phyloP scores from a whole-genome alignment of 2,113 vertebrate species.

The Chionodraco myersi region DNA sequence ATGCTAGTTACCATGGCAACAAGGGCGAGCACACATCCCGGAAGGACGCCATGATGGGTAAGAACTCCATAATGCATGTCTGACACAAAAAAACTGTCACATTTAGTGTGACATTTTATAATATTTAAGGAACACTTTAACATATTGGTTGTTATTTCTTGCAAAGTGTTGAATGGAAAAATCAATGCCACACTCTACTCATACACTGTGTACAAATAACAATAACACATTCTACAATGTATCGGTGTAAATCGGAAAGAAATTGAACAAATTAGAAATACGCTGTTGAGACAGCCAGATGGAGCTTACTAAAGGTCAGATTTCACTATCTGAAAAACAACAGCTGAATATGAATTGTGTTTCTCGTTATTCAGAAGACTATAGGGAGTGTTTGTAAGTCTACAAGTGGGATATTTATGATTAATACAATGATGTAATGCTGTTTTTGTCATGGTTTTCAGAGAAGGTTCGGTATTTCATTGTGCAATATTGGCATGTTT shows the following conservation, averaged over 20 bases:
- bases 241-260: neutral
- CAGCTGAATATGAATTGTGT: neutral
- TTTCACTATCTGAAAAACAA: neutral
- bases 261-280: too few species aligned
- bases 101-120: neutral
- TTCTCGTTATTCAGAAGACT: neutral
- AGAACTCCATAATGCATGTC: slow-evolving; percentile 25
- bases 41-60: slow-evolving; percentile 96
- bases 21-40: slow-evolving; percentile 97
- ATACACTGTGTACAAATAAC: neutral
- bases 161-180: neutral
- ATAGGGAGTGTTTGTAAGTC: neutral
- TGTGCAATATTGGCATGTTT: neutral
- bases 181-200: neutral
- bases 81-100: slow-evolving; percentile 5
- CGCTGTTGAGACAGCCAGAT: too few species aligned
- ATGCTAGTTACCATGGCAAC: slow-evolving; percentile 91
- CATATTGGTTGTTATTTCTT: neutral
- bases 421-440: neutral
- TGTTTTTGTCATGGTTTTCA: too few species aligned
- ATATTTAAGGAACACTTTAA: neutral
- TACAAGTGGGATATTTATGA: too few species aligned
- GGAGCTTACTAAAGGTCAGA: too few species aligned
- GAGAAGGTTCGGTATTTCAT: neutral
- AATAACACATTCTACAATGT: neutral